Evolutionary conservation across 2,888 invertebrate species (phyloP).

Genomic region (Drosophila greeni): DNA sequence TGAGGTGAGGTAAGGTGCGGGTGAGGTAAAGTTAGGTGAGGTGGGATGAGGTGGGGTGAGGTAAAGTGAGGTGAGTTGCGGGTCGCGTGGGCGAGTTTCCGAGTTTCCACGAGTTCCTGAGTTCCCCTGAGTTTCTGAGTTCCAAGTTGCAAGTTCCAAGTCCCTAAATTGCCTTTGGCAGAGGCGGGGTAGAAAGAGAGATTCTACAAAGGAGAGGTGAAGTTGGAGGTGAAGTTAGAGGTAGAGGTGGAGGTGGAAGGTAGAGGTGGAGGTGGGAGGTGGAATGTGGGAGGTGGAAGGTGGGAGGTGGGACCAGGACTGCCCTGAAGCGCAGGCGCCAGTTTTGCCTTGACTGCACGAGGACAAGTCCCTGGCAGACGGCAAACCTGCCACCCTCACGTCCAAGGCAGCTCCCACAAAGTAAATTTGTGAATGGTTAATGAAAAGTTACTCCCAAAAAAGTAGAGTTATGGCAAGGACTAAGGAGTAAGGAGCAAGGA

Average conservation of each 20-base stretch:
- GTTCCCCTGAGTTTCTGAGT: slow-evolving; percentile 5
- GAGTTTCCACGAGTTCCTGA: slow-evolving; percentile 16
- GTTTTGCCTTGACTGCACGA: slow-evolving; percentile 54
- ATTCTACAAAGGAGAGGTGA: neutral
- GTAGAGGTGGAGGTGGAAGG: too few species aligned
- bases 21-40: too few species aligned
- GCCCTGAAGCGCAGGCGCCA: slow-evolving; percentile 52
- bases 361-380: slow-evolving; percentile 50
- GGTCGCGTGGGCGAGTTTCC: slow-evolving; percentile 58
- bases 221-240: too few species aligned
- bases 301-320: slow-evolving; percentile 3
- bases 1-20: too few species aligned
- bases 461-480: slow-evolving; percentile 8
- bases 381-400: neutral
- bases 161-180: slow-evolving; percentile 20
- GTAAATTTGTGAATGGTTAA: slow-evolving; percentile 77
- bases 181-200: neutral
- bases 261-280: too few species aligned
- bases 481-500: neutral
- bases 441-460: slow-evolving; percentile 59
- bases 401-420: slow-evolving; percentile 58
- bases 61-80: slow-evolving; percentile 1
- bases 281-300: too few species aligned
- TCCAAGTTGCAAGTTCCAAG: slow-evolving; percentile 7
- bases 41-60: too few species aligned